phyloP scores from a whole-genome alignment of 2,797 vertebrate genomes.

The Antennarius maculatus region DNA sequence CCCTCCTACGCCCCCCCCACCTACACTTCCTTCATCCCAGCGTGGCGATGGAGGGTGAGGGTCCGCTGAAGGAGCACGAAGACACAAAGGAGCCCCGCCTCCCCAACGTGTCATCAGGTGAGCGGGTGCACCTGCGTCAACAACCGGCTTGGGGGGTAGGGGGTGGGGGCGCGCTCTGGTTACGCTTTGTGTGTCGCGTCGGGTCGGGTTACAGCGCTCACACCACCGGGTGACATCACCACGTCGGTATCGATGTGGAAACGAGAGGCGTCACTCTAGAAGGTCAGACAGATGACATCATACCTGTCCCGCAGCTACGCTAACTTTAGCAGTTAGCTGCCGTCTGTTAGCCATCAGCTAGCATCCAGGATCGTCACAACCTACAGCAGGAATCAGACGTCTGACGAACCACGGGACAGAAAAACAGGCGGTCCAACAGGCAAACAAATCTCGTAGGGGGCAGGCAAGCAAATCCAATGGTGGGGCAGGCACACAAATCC shows the following conservation, averaged over 20 bases:
- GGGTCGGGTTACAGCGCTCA: constrained; percentile 61
- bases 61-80: constrained; percentile 32
- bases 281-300: constrained; percentile 65
- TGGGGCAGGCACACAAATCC: too few species aligned
- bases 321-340: constrained; percentile 10
- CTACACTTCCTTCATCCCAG: constrained; percentile 64
- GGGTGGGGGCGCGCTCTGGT: constrained; percentile 6
- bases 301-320: constrained; percentile 31
- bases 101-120: too few species aligned
- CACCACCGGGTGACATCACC: constrained; percentile 65
- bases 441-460: too few species aligned
- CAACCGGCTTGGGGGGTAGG: background rate
- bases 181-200: background rate
- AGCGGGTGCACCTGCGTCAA: constrained; percentile 20
- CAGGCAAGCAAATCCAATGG: too few species aligned
- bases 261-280: constrained; percentile 68
- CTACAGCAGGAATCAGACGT: too few species aligned
- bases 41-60: constrained; percentile 54
- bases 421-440: too few species aligned
- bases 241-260: constrained; percentile 45
- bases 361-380: too few species aligned
- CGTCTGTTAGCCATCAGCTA: background rate
- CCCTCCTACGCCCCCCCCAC: constrained; percentile 64
- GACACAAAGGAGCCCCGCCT: background rate
- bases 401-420: too few species aligned